Percentiles rank a stretch among this genome's conserved stretches.
phyloP scores from a whole-genome alignment of 2,888 invertebrate genomes.

The Sinotaia quadrata region DNA sequence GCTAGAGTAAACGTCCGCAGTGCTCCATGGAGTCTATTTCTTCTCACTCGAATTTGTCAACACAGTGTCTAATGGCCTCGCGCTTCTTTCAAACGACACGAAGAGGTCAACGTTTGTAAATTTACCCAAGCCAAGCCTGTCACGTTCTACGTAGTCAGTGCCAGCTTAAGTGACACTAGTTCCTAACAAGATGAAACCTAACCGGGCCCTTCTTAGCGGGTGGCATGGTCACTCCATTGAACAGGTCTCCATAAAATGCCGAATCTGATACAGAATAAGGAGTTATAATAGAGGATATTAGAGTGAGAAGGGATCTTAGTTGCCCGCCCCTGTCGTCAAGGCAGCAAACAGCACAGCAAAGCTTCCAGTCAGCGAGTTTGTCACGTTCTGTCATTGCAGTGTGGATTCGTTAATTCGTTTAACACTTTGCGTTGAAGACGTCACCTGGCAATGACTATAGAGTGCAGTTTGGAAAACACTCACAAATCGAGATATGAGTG shows the following conservation, averaged over 20 bases:
- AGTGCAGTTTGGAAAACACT: no score
- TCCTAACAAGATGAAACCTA: neutral
- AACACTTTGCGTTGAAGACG: no score
- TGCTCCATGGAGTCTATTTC: no score
- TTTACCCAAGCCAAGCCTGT: no score
- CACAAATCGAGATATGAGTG: no score
- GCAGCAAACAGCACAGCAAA: neutral
- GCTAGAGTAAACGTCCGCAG: no score
- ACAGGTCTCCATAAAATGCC: neutral
- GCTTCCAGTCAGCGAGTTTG: neutral
- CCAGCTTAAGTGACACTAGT: neutral
- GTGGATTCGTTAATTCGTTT: no score
- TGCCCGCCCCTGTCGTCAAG: neutral
- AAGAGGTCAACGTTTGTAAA: no score
- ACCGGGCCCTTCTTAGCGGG: neutral
- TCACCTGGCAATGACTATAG: no score
- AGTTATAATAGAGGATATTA: neutral
- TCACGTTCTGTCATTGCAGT: neutral
- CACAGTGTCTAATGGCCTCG: no score
- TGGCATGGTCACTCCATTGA: neutral
- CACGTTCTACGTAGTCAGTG: neutral
- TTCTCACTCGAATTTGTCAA: no score
- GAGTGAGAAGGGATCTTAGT: neutral
- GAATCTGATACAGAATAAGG: neutral
- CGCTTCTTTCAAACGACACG: no score